Evolutionary conservation across 2,888 invertebrate species (phyloP).

Genomic region (Ochlodes sylvanus): DNA sequence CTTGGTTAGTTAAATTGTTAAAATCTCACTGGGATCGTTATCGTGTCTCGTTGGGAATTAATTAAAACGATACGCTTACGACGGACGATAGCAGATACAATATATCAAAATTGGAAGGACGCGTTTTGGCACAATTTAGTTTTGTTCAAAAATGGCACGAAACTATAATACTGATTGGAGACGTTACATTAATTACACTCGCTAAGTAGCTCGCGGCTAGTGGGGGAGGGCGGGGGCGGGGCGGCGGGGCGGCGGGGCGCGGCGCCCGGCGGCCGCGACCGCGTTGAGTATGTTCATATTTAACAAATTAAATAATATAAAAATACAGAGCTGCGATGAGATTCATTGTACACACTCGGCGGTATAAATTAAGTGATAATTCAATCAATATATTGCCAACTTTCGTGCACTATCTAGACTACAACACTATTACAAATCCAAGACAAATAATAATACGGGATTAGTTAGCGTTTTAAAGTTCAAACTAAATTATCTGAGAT

Average conservation of each 20-base stretch:
- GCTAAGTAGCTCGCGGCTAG: background rate
- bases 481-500: constrained; percentile 82
- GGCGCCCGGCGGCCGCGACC: constrained; percentile 48
- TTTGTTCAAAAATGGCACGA: constrained; percentile 55
- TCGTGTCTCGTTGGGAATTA: background rate
- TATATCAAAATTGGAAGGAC: constrained; percentile 35
- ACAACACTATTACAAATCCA: constrained; percentile 52
- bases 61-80: constrained; percentile 24
- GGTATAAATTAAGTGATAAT: constrained; percentile 44
- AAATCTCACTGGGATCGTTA: no score
- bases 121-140: constrained; percentile 59
- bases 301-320: constrained; percentile 20
- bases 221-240: background rate
- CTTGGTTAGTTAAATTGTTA: no score
- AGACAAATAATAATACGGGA: constrained; percentile 57
- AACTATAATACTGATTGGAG: constrained; percentile 55
- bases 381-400: constrained; percentile 64
- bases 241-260: constrained; percentile 11
- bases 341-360: constrained; percentile 50
- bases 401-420: constrained; percentile 74
- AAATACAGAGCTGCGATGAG: constrained; percentile 54
- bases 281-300: constrained; percentile 41
- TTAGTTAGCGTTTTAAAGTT: constrained; percentile 49
- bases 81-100: constrained; percentile 4
- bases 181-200: constrained; percentile 4